phyloP scores from a whole-genome alignment of 2,888 invertebrate genomes.

The Melangyna quadrimaculata region DNA sequence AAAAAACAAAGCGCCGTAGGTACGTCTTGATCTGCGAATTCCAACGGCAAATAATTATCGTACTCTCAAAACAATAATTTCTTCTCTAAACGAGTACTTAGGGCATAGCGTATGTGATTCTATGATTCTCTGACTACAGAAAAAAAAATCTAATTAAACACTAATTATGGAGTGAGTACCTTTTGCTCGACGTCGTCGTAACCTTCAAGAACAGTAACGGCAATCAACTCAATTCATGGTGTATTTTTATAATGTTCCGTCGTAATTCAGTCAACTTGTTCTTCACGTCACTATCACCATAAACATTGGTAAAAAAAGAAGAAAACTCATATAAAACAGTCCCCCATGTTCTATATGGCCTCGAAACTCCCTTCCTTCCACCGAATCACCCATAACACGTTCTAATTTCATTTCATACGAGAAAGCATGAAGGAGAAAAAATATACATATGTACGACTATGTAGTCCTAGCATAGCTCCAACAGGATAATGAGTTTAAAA shows the following conservation, averaged over 20 bases:
- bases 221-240: slow-evolving; percentile 43
- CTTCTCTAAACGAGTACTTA: background rate
- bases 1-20: background rate
- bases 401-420: slow-evolving; percentile 52
- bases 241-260: slow-evolving; percentile 42
- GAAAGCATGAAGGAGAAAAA: slow-evolving; percentile 10
- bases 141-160: slow-evolving; percentile 58
- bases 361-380: background rate
- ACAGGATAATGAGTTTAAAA: slow-evolving; percentile 63
- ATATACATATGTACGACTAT: background rate
- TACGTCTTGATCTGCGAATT: background rate
- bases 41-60: background rate
- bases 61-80: background rate
- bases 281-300: slow-evolving; percentile 10
- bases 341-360: background rate
- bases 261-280: slow-evolving; percentile 24
- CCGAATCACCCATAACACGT: slow-evolving; percentile 39
- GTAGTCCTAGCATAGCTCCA: slow-evolving; percentile 37
- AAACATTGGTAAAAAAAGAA: slow-evolving; percentile 3
- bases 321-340: slow-evolving; percentile 40
- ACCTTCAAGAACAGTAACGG: slow-evolving; percentile 47
- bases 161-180: slow-evolving; percentile 61
- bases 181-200: slow-evolving; percentile 34
- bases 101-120: slow-evolving; percentile 1
- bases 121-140: background rate